Evolutionary conservation across 2,113 vertebrate genomes (phyloP).

Genomic region (Emydocephalus ijimae): DNA sequence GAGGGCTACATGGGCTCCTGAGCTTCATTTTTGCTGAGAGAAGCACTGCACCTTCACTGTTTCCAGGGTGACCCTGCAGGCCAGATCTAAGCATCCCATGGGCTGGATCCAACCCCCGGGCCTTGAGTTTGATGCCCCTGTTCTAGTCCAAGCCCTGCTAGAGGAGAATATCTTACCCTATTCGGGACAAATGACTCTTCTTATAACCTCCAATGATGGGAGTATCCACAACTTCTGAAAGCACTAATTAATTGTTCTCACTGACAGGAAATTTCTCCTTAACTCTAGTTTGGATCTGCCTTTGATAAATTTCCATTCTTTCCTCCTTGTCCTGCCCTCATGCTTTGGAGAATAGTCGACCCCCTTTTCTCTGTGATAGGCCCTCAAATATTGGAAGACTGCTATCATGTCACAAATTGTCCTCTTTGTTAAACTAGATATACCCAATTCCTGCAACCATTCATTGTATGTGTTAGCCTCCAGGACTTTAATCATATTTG

Average conservation of each 20-base stretch:
- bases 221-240: not conserved
- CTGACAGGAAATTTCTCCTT: not conserved
- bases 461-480: not conserved
- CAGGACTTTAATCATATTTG: not conserved
- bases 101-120: no score
- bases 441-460: not conserved
- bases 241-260: not conserved
- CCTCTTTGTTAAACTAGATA: not conserved
- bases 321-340: not conserved
- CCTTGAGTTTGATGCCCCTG: no score
- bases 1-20: no score
- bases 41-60: no score
- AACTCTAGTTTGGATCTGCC: not conserved
- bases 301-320: not conserved
- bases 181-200: not conserved
- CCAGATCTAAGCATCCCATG: no score
- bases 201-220: not conserved
- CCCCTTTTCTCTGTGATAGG: not conserved
- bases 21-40: no score
- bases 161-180: not conserved
- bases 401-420: not conserved
- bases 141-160: not conserved
- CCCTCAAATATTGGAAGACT: not conserved
- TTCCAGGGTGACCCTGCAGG: no score
- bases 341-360: not conserved